phyloP scores from a whole-genome alignment of 92 coral and sea anemone species.

The Epizoanthus fatuus region DNA sequence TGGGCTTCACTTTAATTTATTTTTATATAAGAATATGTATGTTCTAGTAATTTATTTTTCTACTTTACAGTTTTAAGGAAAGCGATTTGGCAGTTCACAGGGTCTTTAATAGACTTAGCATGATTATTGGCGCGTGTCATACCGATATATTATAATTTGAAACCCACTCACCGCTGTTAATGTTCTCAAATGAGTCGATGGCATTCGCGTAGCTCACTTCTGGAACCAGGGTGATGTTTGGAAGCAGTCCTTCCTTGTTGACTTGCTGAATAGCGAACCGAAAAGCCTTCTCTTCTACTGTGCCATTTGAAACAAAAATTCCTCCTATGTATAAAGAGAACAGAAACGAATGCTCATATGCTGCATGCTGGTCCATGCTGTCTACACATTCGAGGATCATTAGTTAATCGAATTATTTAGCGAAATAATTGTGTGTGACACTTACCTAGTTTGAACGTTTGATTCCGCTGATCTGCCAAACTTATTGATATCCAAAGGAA shows the following conservation, averaged over 20 bases:
- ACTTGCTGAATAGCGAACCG: slow-evolving; percentile 68
- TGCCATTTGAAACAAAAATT: slow-evolving; percentile 21
- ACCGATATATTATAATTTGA: no score
- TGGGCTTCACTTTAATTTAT: no score
- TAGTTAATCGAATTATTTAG: background rate
- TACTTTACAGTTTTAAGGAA: background rate
- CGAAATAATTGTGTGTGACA: background rate
- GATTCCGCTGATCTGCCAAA: background rate
- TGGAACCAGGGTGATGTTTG: slow-evolving; percentile 45
- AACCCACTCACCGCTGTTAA: slow-evolving; percentile 63
- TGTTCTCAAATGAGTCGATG: slow-evolving; percentile 67
- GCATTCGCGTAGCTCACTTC: slow-evolving; percentile 53
- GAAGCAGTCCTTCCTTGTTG: slow-evolving; percentile 31
- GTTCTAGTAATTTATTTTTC: no score
- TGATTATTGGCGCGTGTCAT: background rate
- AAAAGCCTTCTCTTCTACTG: slow-evolving; percentile 67
- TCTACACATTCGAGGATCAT: background rate
- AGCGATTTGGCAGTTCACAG: background rate
- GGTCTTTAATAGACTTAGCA: background rate
- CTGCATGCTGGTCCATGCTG: background rate
- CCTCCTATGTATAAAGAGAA: background rate
- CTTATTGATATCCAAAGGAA: background rate
- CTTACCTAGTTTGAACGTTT: background rate
- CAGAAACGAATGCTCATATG: background rate
- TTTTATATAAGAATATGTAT: no score